phyloP scores from a whole-genome alignment of 1,140 invertebrate genomes.

The Cryptotermes secundus region DNA sequence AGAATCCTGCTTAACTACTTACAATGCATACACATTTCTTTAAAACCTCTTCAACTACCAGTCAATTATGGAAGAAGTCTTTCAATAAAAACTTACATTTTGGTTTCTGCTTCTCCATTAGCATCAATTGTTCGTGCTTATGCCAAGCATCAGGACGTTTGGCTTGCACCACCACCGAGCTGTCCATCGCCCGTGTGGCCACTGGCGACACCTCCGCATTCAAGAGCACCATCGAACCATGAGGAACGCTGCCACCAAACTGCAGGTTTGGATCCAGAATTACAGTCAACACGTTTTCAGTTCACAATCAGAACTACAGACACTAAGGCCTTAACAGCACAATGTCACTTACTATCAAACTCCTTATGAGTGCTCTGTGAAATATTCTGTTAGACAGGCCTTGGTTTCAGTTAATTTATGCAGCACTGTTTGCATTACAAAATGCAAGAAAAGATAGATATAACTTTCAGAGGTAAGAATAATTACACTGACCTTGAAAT shows the following conservation, averaged over 20 bases:
- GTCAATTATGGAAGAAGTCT: too few species aligned
- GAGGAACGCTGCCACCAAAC: conserved; percentile 31
- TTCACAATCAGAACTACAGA: conserved; percentile 27
- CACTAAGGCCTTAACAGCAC: conserved; percentile 22
- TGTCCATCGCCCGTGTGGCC: conserved; percentile 43
- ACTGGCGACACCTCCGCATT: conserved; percentile 35
- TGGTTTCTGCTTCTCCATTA: conserved; percentile 69
- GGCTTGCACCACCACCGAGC: conserved; percentile 44
- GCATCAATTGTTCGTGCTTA: conserved; percentile 70
- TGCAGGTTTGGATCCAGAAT: conserved; percentile 34
- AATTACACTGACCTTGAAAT: neutral
- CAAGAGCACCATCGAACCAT: conserved; percentile 42
- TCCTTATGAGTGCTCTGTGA: neutral
- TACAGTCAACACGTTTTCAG: conserved; percentile 26
- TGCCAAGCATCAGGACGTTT: conserved; percentile 59
- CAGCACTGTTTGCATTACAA: neutral
- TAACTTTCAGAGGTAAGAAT: neutral
- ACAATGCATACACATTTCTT: too few species aligned
- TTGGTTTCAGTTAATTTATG: neutral
- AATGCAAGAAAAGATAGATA: neutral
- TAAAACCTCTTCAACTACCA: too few species aligned
- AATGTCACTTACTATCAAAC: neutral
- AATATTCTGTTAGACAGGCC: neutral
- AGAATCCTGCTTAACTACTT: too few species aligned
- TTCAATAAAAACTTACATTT: conserved; percentile 58